Evolutionary conservation across 2,888 invertebrate genomes (phyloP).

Genomic region (Blastobasis adustella): DNA sequence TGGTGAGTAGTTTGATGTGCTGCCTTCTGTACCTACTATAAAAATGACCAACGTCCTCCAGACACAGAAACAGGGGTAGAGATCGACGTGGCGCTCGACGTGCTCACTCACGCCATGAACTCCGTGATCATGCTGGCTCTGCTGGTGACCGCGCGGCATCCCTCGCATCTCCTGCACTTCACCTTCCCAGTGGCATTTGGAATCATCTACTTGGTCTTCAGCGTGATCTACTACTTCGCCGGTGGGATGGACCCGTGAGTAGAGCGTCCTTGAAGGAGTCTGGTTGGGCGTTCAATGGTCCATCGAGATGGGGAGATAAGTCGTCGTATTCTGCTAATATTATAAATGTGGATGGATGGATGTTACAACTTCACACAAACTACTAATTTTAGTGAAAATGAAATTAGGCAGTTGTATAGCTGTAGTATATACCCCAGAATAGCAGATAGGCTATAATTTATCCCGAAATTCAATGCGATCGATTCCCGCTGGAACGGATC

Average conservation of each 20-base stretch:
- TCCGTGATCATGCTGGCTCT: slow-evolving; percentile 83
- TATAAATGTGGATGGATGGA: no score
- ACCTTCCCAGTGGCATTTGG: slow-evolving; percentile 78
- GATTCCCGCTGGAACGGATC: no score
- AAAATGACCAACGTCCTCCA: neutral
- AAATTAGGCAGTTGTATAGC: no score
- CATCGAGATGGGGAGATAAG: no score
- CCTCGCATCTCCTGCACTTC: slow-evolving; percentile 74
- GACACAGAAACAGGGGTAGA: slow-evolving; percentile 36
- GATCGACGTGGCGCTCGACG: slow-evolving; percentile 36
- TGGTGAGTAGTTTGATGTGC: no score
- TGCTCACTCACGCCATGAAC: slow-evolving; percentile 76
- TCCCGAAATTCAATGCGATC: no score
- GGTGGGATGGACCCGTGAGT: slow-evolving; percentile 82
- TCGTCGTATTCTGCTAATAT: no score
- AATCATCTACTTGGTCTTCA: slow-evolving; percentile 79
- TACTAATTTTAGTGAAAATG: no score
- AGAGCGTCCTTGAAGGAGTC: neutral
- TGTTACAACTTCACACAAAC: no score
- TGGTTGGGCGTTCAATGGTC: neutral
- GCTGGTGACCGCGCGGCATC: slow-evolving; percentile 81
- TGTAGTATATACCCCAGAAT: no score
- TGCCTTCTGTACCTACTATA: no score
- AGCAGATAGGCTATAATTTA: no score
- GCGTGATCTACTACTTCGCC: slow-evolving; percentile 79